Evolutionary conservation across 92 coral and sea anemone species (phyloP), one percentile per base, ranked within the genome.

Genomic region (Micromussa lordhowensis): DNA sequence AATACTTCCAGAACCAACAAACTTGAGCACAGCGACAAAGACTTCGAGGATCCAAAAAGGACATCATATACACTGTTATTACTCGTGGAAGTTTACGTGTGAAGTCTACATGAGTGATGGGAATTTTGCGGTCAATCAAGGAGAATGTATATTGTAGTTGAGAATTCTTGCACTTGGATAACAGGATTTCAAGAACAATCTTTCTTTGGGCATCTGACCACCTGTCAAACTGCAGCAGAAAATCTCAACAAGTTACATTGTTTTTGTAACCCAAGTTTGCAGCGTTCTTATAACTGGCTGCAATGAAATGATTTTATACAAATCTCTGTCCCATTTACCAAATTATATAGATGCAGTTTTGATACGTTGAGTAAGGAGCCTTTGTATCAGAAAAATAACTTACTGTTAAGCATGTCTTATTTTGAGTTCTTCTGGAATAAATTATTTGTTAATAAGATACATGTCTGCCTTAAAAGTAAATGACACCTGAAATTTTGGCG

Each of bases 1-100:
- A 55, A 87, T 92, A 96, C 71, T 90, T 95, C 99, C 99, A 97
- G 89, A 96, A 96, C 99, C 99, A 97, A 73, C 98, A 97, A 53
- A 97, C 99, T 49, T 94, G 91, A 17, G 98, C 89, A 79, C 98
- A 96, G 30, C 99, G 96, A 83, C 99, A 97, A 63, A 97, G 91
- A 80, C 99, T 97, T 28, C 99, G 93, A 6, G 99, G 99, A 68
- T 97, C 99, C 88, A 97, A 96, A 80, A 86, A 94, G 0, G 98
- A 94, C 69, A 97, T 90, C 10, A 97, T 94, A 69, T 93, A 96
- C 48, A 96, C 91, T 57, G 98, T 80, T 35, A 94, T 91, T 22
- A 92, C 92, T 71, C 98, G 90, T 15, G 99, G 99, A 16, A 97
- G 89, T 75, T 93, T 93, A 44, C 98, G 90, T 3, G 98, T 95